Base-by-base conservation (phyloP, 2,113 vertebrate species). In the Alosa alosa region DNA sequence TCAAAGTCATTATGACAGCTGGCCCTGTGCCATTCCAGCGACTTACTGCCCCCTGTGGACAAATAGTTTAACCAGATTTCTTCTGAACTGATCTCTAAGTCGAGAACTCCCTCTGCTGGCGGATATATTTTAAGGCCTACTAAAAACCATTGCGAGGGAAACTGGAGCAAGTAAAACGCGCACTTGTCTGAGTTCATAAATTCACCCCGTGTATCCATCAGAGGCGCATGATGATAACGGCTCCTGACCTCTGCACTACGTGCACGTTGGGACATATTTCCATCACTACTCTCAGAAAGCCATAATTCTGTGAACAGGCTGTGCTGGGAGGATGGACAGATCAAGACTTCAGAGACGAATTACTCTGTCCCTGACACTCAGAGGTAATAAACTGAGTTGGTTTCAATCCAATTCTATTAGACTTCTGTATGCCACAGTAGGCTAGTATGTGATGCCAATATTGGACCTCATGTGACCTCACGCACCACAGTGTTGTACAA, bases 41-140 rank as follows among this genome's bases (percentile, higher is more conserved):
- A 78, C 13, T 75, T 36, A 13, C 68, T 75, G 25, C 68, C 68
- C 84, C 81, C 68, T 78, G 31, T 36, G 72, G 72, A 39, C 72
- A 41, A 39, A 78, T 13, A 15, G 31, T 11, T 17, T 36, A 31
- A 78, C 6, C 31, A 17, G 25, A 78, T 78, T 78, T 78, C 15
- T 36, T 78, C 64, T 68, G 9, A 31, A 68, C 64, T 15, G 31
- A 41, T 39, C 31, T 36, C 39, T 36, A 31, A 78, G 72, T 78
- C 10, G 15, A 78, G 72, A 78, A 15, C 72, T 11, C 72, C 72
- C 72, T 78, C 72, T 39, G 25, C 31, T 78, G 72, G 72, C 25
- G 5, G 31, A 78, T 36, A 13, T 78, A 72, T 13, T 11, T 10
- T 13, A 39, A 10, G 72, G 72, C 72, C 55, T 60, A 60, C 50